A percentile compares a stretch with the other conserved stretches of the same genome.
phyloP scores from a whole-genome alignment of 2,888 invertebrate genomes.

The Scaptomyza polygonia region DNA sequence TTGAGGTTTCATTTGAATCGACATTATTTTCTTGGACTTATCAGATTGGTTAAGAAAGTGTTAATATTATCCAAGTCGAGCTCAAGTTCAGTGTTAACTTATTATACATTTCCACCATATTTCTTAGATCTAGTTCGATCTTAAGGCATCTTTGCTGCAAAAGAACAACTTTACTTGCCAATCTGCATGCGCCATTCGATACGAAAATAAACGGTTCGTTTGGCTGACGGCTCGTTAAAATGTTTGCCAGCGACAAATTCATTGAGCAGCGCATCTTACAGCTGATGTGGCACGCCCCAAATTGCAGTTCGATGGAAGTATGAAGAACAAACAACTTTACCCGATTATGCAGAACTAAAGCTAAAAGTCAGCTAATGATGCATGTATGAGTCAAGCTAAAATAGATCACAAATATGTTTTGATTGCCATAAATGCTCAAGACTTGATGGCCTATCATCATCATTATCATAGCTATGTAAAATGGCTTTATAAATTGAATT shows the following conservation, averaged over 20 bases:
- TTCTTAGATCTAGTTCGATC: not conserved
- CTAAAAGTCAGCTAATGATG: constrained; percentile 42
- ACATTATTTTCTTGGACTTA: too few species aligned
- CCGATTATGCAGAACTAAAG: constrained; percentile 43
- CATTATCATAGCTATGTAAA: not conserved
- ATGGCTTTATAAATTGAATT: constrained; percentile 55
- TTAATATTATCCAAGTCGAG: too few species aligned
- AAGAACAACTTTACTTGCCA: not conserved
- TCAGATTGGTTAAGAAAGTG: too few species aligned
- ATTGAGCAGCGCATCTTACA: constrained; percentile 16
- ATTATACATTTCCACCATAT: too few species aligned
- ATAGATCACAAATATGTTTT: constrained; percentile 66
- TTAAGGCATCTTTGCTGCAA: too few species aligned
- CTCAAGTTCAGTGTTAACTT: too few species aligned
- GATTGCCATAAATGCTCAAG: constrained; percentile 35
- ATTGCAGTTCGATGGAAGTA: constrained; percentile 30
- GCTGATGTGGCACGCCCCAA: constrained; percentile 33
- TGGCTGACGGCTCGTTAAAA: constrained; percentile 18
- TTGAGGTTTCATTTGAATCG: not conserved
- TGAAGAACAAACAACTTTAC: constrained; percentile 30
- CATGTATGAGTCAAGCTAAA: constrained; percentile 50
- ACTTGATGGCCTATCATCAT: not conserved
- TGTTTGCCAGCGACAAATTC: constrained; percentile 25
- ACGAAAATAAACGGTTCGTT: not conserved
- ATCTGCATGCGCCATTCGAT: not conserved